Evolutionary conservation across 2,113 vertebrate genomes (phyloP), one percentile per base, ranked within the genome.

Genomic region (Acrocephalus kingi): DNA sequence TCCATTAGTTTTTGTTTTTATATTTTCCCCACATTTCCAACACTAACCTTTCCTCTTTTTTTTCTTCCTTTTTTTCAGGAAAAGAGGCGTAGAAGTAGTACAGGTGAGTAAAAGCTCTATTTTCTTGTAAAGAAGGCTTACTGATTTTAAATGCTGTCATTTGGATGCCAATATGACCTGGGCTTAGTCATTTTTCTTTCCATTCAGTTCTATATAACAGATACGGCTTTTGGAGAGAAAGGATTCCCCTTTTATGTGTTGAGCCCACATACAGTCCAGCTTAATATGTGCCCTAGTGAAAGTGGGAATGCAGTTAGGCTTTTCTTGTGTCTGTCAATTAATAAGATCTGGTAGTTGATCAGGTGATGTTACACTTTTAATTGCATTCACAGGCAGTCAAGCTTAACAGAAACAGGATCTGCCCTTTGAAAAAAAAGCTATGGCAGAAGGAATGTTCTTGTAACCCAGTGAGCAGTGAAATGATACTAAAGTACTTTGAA

Each of bases 21-120:
- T 18, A 12, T 78, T 72, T 82, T 24, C 33, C 16, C 35, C 24
- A 24, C 6, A 2, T 59, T 95, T 68, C 63, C 48, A 35, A 59
- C 67, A 90, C 76, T 98, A 96, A 97, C 71, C 4, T 28, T 73
- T 90, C 17, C 15, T 67, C 45, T 77, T 89, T 61, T 72, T 69
- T 69, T 76, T 76, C 89, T 68, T 92, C 93, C 85, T 94, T 87
- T 96, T 97, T 96, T 97, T 46, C 97, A 99, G 99, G 98, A 99
- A 99, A 98, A 98, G 99, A 97, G 99, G 99, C 75, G 99, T 99
- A 90, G 99, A 99, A 96, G 99, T 99, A 78, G 97, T 99, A 88
- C 99, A 99, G 99, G 99, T 99, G 98, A 99, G 99, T 97, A 96
- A 90, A 80, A 86, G 46, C 51, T 55, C 2, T 41, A 1, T 88